Percentiles rank a stretch among this genome's conserved stretches.
These are phyloP conservation scores for Brachystomella parvula DNA, from an alignment of 1,140 invertebrate genomes.

Conservation along the genomic window DNA sequence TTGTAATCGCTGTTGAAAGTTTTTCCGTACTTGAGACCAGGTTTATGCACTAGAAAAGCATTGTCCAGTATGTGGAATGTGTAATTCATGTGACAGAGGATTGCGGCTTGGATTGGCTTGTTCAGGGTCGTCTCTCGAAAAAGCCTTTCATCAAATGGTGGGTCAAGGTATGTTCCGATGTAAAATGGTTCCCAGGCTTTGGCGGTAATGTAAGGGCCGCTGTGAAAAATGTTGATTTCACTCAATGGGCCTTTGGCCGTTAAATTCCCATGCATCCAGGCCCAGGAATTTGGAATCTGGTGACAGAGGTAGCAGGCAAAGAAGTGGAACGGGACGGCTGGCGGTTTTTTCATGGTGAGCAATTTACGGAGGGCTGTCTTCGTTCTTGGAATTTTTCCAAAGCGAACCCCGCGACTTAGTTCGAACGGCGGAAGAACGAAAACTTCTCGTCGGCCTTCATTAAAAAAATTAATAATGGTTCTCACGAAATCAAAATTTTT, in stretches of 20 bases:
- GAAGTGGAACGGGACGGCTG: too few relatives aligned
- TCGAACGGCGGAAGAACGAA: too few relatives aligned
- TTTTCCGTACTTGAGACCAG: conserved; percentile 58
- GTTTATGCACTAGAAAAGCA: conserved; percentile 77
- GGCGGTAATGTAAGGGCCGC: not conserved
- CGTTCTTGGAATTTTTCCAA: too few relatives aligned
- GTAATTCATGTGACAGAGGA: conserved; percentile 74
- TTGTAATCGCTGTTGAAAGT: not conserved
- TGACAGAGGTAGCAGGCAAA: too few relatives aligned
- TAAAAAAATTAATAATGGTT: too few relatives aligned
- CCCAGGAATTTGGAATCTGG: not conserved
- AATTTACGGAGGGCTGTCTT: too few relatives aligned
- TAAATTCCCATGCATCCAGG: not conserved
- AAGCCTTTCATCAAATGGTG: conserved; percentile 67
- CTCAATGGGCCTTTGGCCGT: not conserved
- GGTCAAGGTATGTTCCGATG: conserved; percentile 67
- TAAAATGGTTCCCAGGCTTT: conserved; percentile 72
- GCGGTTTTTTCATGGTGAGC: too few relatives aligned
- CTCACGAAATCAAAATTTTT: too few relatives aligned
- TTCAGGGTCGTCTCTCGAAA: conserved; percentile 75
- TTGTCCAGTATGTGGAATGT: conserved; percentile 84
- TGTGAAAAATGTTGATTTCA: not conserved
- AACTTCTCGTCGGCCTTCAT: too few relatives aligned
- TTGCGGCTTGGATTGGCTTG: conserved; percentile 79
- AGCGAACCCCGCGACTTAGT: too few relatives aligned